Conservation (phyloP, 2,113 vertebrate genomes). For the Furnarius figulus region DNA sequence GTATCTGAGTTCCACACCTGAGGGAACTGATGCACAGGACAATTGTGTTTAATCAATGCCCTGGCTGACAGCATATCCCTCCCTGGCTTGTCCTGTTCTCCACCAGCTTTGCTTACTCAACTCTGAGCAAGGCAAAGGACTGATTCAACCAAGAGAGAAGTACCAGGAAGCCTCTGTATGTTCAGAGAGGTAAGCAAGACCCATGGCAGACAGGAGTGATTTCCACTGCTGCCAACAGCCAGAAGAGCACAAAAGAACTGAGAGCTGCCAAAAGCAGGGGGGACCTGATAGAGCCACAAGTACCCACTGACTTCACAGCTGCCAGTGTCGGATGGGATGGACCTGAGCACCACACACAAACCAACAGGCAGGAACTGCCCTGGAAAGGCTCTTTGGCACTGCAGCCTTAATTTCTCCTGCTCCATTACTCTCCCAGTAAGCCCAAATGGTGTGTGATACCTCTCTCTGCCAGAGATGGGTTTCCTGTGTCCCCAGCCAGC, state of each 20-base stretch:
- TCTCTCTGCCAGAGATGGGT: neutral
- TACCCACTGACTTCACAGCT: neutral
- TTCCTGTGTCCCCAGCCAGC: neutral
- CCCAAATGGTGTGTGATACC: neutral
- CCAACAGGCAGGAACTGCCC: no score
- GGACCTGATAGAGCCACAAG: neutral
- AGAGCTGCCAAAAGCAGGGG: neutral
- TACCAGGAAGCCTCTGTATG: neutral
- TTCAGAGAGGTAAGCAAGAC: neutral
- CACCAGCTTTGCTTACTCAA: neutral
- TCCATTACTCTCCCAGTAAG: neutral
- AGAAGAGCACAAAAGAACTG: neutral
- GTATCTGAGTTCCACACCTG: neutral
- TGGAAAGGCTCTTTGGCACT: neutral
- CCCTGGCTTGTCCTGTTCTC: neutral
- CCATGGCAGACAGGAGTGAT: neutral
- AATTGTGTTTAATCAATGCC: neutral
- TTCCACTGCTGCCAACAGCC: neutral
- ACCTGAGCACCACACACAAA: neutral
- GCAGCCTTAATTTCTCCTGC: neutral
- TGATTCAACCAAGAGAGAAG: neutral
- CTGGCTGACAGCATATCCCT: neutral
- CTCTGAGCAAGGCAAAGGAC: neutral
- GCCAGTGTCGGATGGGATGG: rapidly evolving
- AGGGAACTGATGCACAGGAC: neutral